Base-by-base conservation (phyloP, 2,888 invertebrate species). In the Phrixothrix hirtus region DNA sequence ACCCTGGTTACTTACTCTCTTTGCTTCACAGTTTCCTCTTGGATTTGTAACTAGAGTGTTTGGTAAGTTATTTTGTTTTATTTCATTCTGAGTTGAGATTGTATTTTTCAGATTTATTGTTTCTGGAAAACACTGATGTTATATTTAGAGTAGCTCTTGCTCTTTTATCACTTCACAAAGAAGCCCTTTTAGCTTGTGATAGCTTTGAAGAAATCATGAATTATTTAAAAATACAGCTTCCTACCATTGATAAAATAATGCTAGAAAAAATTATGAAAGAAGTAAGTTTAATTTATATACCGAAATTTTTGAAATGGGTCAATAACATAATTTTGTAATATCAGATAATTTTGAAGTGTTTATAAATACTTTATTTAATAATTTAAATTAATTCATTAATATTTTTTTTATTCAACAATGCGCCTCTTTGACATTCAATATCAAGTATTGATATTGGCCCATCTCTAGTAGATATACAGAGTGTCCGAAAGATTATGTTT, bases 1-100 rank as follows among this genome's bases (percentile, higher is more conserved):
- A 0, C 96, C 97, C 0, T 97, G 97, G 97, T 87, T 97, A 70
- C 81, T 97, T 1, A 97, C 97, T 0, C 78, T 95, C 25, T 97
- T 97, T 77, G 95, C 97, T 30, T 96, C 96, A 42, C 95, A 96
- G 76, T 97, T 97, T 74, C 95, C 96, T 0, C 77, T 97, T 12
- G 96, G 95, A 1, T 96, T 97, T 76, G 96, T 96, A 12, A 90
- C 94, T 0, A 83, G 96, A 62, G 91, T 96, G 0, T 94, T 95
- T 68, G 96, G 92, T 92, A 70, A 78, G 80, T 69, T 29, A 31
- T 17, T 13, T 14, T 32, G 15, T 26, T 29, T 4, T 9, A 16
- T 25, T 21, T 25, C 26, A 6, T 12, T 31, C 3, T 10, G 25
- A 34, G 30, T 14, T 2, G 13, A 10, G 31, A 25, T 41, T 55